These are phyloP conservation scores for Euglossa dilemma DNA, from an alignment of 1,140 invertebrate genomes.

Conservation along the genomic window DNA sequence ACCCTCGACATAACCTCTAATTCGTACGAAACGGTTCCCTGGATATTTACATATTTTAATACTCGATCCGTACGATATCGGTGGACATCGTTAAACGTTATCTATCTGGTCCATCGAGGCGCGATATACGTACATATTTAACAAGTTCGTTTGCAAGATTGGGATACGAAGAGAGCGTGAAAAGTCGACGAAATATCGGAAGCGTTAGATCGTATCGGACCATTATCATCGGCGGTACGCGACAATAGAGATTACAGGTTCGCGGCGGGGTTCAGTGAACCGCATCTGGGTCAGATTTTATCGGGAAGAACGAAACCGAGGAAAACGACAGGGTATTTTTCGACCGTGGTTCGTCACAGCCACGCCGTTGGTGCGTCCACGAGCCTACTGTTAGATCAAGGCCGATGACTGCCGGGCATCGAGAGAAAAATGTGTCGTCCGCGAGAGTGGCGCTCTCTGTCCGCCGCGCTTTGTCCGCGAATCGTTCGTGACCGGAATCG, in stretches of 20 bases:
- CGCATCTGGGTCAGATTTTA: slow-evolving; percentile 48
- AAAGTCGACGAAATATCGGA: not conserved
- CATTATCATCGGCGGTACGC: slow-evolving; percentile 10
- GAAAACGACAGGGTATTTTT: slow-evolving; percentile 19
- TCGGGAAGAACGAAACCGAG: slow-evolving; percentile 27
- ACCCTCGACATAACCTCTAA: no score
- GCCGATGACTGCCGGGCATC: slow-evolving; percentile 14
- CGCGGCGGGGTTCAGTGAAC: slow-evolving; percentile 38
- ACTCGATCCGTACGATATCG: no score
- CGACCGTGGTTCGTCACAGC: not conserved
- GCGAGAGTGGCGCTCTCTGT: not conserved
- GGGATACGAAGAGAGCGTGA: not conserved
- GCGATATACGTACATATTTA: not conserved
- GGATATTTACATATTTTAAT: no score
- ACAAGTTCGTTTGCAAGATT: not conserved
- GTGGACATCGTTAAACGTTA: no score
- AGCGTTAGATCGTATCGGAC: slow-evolving; percentile 20
- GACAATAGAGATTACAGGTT: slow-evolving; percentile 42
- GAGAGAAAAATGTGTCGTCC: slow-evolving; percentile 1
- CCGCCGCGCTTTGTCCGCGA: slow-evolving; percentile 3
- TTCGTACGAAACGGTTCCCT: no score
- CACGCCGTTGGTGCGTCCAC: not conserved
- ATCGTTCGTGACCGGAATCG: slow-evolving; percentile 4
- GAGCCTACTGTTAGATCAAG: slow-evolving; percentile 30
- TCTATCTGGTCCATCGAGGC: not conserved